Base-by-base conservation (phyloP, 2,888 invertebrate genomes). In the Xanthorhoe spadicearia region DNA sequence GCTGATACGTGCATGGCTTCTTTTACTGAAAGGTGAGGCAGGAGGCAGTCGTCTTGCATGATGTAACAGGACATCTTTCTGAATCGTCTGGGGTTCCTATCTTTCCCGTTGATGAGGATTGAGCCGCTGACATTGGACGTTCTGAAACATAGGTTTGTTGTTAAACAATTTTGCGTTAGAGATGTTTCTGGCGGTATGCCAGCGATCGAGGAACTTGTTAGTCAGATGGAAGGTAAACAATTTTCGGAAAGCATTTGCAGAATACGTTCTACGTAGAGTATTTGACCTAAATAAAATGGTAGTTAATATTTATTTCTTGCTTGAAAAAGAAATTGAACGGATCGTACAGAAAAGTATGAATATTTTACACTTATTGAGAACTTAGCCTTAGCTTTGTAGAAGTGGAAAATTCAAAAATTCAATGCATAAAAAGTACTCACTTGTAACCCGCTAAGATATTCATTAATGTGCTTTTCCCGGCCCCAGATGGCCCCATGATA, bases 1-100 rank as follows among this genome's bases (percentile, higher is more conserved):
- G 98, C 98, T 0, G 99, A 97, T 2, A 98, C 97, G 86, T 96
- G 96, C 97, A 99, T 98, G 35, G 98, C 97, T 89, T 99, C 99
- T 77, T 94, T 95, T 28, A 99, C 98, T 0, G 97, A 97, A 32
- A 99, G 94, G 85, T 98, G 97, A 0, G 98, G 98, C 59, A 98
- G 94, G 1, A 98, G 91, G 72, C 97, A 96, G 86, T 98, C 98
- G 80, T 98, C 97, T 85, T 99, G 99, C 98, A 99, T 99, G 76
- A 99, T 99, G 90, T 99, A 99, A 83, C 98, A 98, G 13, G 98
- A 98, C 89, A 98, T 95, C 86, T 98, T 98, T 38, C 98, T 95
- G 90, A 99, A 99, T 68, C 96, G 94, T 48, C 98, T 94, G 51
- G 98, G 93, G 88, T 97, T 98, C 61, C 98, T 93, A 74, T 97